These are phyloP conservation scores for Xiphophorus birchmanni DNA, from an alignment of 2,797 vertebrate species.

Conservation along the genomic window DNA sequence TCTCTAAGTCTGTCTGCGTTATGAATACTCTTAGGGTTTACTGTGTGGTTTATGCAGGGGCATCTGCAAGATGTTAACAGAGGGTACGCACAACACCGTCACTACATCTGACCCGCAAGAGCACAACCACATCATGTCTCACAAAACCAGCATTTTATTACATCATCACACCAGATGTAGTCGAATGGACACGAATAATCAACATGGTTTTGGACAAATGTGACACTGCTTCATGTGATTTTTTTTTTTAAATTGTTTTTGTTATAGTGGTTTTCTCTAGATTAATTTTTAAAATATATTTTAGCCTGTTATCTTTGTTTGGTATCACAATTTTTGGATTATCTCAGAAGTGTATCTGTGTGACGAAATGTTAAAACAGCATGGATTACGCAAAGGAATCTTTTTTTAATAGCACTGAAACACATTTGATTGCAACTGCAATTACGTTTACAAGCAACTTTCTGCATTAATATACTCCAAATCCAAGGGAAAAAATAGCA, in stretches of 20 bases:
- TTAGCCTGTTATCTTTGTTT: neutral
- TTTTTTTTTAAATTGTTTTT: neutral
- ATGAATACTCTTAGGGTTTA: neutral
- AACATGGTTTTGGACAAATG: neutral
- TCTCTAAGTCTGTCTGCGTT: neutral
- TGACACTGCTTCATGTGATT: neutral
- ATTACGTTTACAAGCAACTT: neutral
- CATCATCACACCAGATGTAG: neutral
- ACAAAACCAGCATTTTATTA: too few species aligned
- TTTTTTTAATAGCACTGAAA: neutral
- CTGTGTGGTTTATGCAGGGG: neutral
- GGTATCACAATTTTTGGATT: neutral
- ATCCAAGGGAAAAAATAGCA: neutral
- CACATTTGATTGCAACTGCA: neutral
- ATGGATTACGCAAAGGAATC: neutral
- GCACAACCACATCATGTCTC: too few species aligned
- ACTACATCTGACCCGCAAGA: too few species aligned
- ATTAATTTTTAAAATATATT: neutral
- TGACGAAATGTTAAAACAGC: neutral
- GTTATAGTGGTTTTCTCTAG: neutral
- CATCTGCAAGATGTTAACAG: too few species aligned
- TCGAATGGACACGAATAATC: neutral
- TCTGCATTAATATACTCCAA: neutral
- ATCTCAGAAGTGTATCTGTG: neutral
- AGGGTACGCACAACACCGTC: too few species aligned